Conservation (phyloP, 1,140 invertebrate species). For the Rhopalosiphum maidis region DNA sequence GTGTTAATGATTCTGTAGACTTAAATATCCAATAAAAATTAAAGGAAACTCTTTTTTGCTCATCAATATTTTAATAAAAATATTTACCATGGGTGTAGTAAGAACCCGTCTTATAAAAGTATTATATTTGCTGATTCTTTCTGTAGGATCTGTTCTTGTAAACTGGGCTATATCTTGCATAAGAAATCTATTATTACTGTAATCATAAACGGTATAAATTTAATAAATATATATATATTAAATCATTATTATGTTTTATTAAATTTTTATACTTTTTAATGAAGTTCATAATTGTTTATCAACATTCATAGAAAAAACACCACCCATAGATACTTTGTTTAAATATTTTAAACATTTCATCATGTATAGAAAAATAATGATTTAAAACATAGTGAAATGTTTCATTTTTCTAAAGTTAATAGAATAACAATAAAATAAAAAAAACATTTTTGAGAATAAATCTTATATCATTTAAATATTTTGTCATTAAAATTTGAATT, state of each 20-base stretch:
- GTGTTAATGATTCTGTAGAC: conserved; percentile 16
- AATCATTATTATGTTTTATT: neutral
- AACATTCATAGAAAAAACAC: neutral
- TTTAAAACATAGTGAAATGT: neutral
- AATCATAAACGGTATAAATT: neutral
- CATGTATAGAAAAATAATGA: neutral
- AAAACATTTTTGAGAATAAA: neutral
- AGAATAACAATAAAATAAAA: neutral
- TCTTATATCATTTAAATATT: too few species aligned
- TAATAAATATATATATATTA: neutral
- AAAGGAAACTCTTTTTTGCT: neutral
- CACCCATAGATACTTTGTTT: neutral
- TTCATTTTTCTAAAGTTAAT: neutral
- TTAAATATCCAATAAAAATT: conserved; percentile 61
- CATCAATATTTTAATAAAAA: neutral
- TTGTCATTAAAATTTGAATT: too few species aligned
- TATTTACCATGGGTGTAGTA: conserved; percentile 63
- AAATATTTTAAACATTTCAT: neutral
- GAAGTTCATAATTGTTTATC: neutral
- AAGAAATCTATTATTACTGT: conserved; percentile 64
- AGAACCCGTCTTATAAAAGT: conserved; percentile 64
- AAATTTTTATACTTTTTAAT: neutral
- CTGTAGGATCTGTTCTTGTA: conserved; percentile 70
- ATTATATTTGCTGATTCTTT: conserved; percentile 65
- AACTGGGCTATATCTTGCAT: conserved; percentile 71